Percentiles rank a stretch among this genome's conserved stretches.
Evolutionary conservation across 2,113 vertebrate genomes (phyloP).

Genomic region (Bathybates hornii): DNA sequence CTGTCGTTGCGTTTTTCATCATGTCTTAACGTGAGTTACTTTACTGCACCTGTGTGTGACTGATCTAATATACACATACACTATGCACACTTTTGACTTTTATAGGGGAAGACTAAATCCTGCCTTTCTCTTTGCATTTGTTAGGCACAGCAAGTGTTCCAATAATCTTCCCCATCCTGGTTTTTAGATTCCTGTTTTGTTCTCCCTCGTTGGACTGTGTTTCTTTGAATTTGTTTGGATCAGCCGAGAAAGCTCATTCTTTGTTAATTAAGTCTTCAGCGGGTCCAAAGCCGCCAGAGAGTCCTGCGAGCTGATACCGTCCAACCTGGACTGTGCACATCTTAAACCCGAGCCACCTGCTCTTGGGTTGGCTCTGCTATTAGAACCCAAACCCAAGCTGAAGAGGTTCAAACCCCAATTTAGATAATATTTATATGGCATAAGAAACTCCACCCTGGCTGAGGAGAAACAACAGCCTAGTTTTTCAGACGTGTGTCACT

Average conservation of each 20-base stretch:
- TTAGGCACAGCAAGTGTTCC: background rate
- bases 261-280: background rate
- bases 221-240: background rate
- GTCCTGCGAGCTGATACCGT: background rate
- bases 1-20: accelerated
- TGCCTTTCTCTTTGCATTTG: background rate
- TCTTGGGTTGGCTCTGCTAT: background rate
- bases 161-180: background rate
- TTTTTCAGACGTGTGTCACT: background rate
- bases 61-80: background rate
- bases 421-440: background rate
- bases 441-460: background rate
- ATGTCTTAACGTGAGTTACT: background rate
- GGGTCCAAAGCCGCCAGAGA: accelerated
- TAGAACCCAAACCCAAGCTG: background rate
- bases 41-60: background rate
- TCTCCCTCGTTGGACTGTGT: background rate
- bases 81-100: background rate
- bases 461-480: background rate
- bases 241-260: background rate
- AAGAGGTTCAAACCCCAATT: background rate
- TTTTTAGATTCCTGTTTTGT: background rate
- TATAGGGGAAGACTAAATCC: background rate
- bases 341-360: background rate
- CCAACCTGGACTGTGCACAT: background rate